These are phyloP conservation scores for Tuta absoluta DNA, from an alignment of 2,888 invertebrate genomes.

Conservation along the genomic window DNA sequence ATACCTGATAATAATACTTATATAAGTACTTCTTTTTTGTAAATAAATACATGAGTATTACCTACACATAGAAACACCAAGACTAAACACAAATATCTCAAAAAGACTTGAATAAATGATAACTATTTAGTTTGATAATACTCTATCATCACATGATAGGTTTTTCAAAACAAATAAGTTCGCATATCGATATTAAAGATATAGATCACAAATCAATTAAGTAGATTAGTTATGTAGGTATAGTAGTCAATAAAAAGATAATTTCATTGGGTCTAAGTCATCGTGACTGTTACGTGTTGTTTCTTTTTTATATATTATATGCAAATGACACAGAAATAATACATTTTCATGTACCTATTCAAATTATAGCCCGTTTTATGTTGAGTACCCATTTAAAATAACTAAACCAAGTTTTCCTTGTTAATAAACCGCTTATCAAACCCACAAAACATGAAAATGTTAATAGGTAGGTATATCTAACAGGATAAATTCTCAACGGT, in stretches of 20 bases:
- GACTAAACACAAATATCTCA: no score
- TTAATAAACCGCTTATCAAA: not conserved
- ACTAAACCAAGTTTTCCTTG: not conserved
- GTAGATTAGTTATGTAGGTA: slow-evolving; percentile 5
- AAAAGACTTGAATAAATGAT: no score
- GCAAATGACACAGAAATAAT: slow-evolving; percentile 20
- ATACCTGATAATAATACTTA: no score
- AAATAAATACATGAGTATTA: no score
- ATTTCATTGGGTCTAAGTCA: slow-evolving; percentile 8
- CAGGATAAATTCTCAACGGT: slow-evolving; percentile 8
- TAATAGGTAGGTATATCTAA: not conserved
- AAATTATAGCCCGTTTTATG: no score
- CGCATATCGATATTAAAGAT: slow-evolving; percentile 1
- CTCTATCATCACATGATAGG: not conserved
- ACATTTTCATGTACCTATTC: not conserved
- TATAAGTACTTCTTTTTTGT: no score
- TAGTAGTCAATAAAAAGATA: slow-evolving; percentile 21
- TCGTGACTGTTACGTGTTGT: not conserved
- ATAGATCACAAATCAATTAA: not conserved
- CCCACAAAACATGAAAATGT: not conserved
- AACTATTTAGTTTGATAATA: no score
- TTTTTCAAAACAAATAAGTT: not conserved
- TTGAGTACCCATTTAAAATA: not conserved
- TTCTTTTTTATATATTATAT: slow-evolving; percentile 17
- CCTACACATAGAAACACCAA: no score